Percentiles rank a stretch among this genome's conserved stretches.
phyloP scores from a whole-genome alignment of 1,140 invertebrate genomes.

The Paraescarpia echinospica region DNA sequence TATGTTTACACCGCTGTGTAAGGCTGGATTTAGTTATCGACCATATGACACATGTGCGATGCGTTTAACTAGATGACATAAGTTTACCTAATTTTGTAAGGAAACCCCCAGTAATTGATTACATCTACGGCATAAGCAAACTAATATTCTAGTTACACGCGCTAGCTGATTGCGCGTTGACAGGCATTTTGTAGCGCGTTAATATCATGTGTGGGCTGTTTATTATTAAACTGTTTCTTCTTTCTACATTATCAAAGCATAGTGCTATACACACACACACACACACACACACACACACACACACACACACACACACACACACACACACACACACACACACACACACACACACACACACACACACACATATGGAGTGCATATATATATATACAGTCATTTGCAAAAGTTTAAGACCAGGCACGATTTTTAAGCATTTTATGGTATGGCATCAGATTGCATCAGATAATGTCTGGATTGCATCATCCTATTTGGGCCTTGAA shows the following conservation, averaged over 20 bases:
- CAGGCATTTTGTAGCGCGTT: not conserved
- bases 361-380: too few species aligned
- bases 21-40: not conserved
- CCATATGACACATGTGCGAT: not conserved
- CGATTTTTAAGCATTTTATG: too few species aligned
- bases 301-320: too few species aligned
- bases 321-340: too few species aligned
- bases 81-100: not conserved
- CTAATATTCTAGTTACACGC: not conserved
- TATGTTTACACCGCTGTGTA: not conserved
- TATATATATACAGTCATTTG: too few species aligned
- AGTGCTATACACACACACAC: not conserved
- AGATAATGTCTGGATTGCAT: too few species aligned
- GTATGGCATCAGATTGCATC: too few species aligned
- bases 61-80: not conserved
- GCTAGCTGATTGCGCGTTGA: not conserved
- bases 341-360: too few species aligned
- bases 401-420: too few species aligned
- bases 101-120: not conserved
- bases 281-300: too few species aligned
- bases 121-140: not conserved
- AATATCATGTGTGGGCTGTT: not conserved
- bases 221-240: constrained; percentile 15
- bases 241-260: not conserved
- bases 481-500: too few species aligned